phyloP scores from a whole-genome alignment of 2,797 vertebrate genomes.

The Hypotaenidia okinawae region DNA sequence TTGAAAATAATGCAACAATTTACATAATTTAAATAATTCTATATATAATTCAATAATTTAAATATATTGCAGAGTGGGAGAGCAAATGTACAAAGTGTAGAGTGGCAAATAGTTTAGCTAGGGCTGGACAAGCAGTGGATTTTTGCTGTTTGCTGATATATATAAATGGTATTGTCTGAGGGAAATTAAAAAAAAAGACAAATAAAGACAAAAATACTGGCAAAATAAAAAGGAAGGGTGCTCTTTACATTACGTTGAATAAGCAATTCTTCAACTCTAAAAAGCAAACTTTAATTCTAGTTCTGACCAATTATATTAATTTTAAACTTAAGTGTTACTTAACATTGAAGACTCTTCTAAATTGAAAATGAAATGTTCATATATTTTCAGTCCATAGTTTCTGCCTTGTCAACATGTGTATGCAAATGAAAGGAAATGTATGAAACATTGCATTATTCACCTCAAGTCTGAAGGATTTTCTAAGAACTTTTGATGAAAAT shows the following conservation, averaged over 20 bases:
- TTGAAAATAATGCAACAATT: neutral
- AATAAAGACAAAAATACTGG: no score
- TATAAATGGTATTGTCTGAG: neutral
- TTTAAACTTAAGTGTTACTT: neutral
- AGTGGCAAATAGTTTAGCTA: neutral
- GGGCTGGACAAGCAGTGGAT: neutral
- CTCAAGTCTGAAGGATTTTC: neutral
- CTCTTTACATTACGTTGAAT: rapidly evolving
- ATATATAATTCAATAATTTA: neutral
- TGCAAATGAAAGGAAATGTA: neutral
- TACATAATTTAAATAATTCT: neutral
- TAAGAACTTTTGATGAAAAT: neutral
- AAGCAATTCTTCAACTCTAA: neutral
- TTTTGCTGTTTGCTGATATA: neutral
- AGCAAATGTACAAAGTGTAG: neutral
- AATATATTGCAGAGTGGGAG: neutral
- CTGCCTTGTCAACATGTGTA: neutral
- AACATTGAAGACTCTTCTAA: neutral
- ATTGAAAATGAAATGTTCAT: neutral
- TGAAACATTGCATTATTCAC: neutral
- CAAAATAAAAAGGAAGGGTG: neutral
- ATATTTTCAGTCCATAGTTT: neutral
- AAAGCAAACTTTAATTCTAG: neutral
- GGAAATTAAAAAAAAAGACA: neutral
- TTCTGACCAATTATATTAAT: neutral